Conservation (phyloP, 2,797 vertebrate genomes). For the Ibycter americanus region DNA sequence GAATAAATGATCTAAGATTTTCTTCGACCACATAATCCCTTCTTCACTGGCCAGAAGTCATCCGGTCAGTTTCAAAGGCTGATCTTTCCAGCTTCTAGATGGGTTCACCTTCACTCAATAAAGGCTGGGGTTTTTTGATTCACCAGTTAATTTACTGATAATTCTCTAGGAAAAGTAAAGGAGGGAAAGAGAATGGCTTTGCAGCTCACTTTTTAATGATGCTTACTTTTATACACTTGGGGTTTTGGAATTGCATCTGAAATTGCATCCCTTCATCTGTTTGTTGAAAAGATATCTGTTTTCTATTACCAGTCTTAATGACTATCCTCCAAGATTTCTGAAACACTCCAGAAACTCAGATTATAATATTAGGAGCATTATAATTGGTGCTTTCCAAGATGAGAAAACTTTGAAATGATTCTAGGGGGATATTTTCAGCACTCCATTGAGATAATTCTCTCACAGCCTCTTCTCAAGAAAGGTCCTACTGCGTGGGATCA, state of each 20-base stretch:
- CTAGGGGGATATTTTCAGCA: background rate
- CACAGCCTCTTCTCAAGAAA: background rate
- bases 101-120: background rate
- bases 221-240: background rate
- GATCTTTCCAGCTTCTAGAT: background rate
- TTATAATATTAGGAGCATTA: background rate
- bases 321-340: background rate
- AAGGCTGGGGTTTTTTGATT: background rate
- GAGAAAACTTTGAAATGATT: background rate
- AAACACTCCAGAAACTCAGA: conserved; percentile 7
- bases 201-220: background rate
- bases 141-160: background rate
- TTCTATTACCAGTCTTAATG: background rate
- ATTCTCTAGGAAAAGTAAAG: background rate
- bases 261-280: background rate
- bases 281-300: background rate
- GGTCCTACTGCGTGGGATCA: background rate
- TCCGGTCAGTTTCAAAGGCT: background rate
- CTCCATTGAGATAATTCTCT: background rate
- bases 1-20: background rate
- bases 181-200: background rate
- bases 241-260: background rate
- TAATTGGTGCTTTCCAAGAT: background rate
- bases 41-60: background rate
- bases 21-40: background rate